Conservation (phyloP, 2,113 vertebrate genomes). For the Cyprinodon variegatus region DNA sequence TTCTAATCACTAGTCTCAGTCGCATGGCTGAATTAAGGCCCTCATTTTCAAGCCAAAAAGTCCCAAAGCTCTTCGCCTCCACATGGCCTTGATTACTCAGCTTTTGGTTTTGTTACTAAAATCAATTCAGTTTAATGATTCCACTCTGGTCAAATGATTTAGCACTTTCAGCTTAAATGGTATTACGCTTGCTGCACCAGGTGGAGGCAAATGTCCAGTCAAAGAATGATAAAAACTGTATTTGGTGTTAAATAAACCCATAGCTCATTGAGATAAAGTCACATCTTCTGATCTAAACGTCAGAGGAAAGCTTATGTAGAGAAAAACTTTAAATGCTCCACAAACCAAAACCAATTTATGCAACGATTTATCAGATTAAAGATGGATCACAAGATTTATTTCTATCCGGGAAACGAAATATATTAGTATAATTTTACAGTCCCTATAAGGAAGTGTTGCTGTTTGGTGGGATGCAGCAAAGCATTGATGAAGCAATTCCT, state of each 20-base stretch:
- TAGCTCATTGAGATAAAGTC: slow-evolving; percentile 17
- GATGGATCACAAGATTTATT: too few species aligned
- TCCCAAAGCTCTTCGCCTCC: slow-evolving; percentile 40
- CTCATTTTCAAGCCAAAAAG: slow-evolving; percentile 47
- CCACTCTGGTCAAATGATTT: slow-evolving; percentile 34
- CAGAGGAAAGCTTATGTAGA: not conserved
- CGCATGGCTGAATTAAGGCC: slow-evolving; percentile 42
- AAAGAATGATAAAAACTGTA: slow-evolving; percentile 23
- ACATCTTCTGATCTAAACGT: slow-evolving; percentile 13
- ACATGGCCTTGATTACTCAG: slow-evolving; percentile 51
- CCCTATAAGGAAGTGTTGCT: too few species aligned
- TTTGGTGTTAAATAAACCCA: slow-evolving; percentile 6
- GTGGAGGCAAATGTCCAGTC: slow-evolving; percentile 30
- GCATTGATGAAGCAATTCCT: too few species aligned
- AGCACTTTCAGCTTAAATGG: slow-evolving; percentile 19
- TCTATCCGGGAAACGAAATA: not conserved
- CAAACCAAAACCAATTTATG: too few species aligned
- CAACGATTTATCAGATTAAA: too few species aligned
- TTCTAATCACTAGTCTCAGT: slow-evolving; percentile 61
- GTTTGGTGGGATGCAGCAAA: too few species aligned
- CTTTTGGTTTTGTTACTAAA: slow-evolving; percentile 33
- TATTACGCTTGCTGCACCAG: slow-evolving; percentile 22
- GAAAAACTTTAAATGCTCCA: not conserved
- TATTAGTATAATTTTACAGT: not conserved
- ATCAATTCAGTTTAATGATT: slow-evolving; percentile 49